These are phyloP conservation scores for Phenganax marumi DNA, from an alignment of 92 coral and sea anemone genomes.

Conservation along the genomic window DNA sequence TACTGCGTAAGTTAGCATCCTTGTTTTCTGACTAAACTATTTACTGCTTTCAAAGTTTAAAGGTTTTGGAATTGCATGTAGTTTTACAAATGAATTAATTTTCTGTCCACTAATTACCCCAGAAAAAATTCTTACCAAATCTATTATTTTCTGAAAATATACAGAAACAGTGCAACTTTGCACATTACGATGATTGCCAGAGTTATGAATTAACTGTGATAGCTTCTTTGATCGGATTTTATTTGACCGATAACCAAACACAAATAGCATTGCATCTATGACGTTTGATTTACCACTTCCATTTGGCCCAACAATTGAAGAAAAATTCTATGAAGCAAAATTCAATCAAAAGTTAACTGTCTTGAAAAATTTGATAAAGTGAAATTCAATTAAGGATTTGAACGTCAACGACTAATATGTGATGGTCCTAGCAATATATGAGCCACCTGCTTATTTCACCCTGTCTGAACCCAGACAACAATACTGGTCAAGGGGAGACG, in stretches of 20 bases:
- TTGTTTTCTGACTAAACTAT: no score
- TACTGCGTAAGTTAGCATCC: no score
- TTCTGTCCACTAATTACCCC: neutral
- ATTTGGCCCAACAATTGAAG: slow-evolving; percentile 98
- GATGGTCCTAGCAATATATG: no score
- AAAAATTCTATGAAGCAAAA: slow-evolving; percentile 71
- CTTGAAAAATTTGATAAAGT: no score
- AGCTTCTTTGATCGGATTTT: slow-evolving; percentile 95
- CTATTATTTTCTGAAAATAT: slow-evolving; percentile 85
- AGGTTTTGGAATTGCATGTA: no score
- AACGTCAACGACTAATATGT: neutral
- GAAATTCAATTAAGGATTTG: neutral
- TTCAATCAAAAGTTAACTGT: neutral
- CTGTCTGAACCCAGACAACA: no score
- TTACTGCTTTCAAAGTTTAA: no score
- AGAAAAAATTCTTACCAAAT: slow-evolving; percentile 63
- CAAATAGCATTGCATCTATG: slow-evolving; percentile 96
- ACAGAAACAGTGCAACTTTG: slow-evolving; percentile 85
- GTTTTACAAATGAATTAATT: neutral
- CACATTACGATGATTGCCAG: slow-evolving; percentile 78
- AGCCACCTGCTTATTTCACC: no score
- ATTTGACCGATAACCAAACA: slow-evolving; percentile 95
- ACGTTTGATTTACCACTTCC: slow-evolving; percentile 99
- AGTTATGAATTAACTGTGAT: slow-evolving; percentile 93
- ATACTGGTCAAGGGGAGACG: no score